phyloP scores from a whole-genome alignment of 2,888 invertebrate genomes.

The Tipula confusa region DNA sequence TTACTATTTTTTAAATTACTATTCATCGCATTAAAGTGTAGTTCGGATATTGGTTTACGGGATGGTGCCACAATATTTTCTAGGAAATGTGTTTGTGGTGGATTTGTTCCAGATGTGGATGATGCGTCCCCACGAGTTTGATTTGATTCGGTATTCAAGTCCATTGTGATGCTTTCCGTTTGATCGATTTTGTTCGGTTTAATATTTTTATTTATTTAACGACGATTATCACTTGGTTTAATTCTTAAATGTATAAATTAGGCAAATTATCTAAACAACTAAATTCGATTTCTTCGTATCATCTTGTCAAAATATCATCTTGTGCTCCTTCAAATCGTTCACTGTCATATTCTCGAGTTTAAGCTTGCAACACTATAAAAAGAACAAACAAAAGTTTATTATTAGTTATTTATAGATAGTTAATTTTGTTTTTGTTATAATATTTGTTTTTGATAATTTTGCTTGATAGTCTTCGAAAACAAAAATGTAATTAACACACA shows the following conservation, averaged over 20 bases:
- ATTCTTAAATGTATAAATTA: not conserved
- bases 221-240: not conserved
- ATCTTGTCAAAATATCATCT: not conserved
- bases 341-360: not conserved
- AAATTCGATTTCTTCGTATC: not conserved
- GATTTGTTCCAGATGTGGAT: not conserved
- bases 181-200: not conserved
- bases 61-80: not conserved
- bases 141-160: not conserved
- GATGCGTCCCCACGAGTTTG: not conserved
- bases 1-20: constrained; percentile 27
- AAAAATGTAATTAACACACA: not conserved
- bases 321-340: not conserved
- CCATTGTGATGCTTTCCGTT: not conserved
- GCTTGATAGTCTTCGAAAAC: not conserved
- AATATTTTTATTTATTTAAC: no score
- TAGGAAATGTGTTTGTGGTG: not conserved
- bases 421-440: no score
- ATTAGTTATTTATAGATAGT: not conserved
- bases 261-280: not conserved
- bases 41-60: constrained; percentile 15
- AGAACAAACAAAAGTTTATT: not conserved
- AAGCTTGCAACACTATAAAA: not conserved
- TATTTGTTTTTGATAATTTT: not conserved
- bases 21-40: constrained; percentile 28